A percentile compares a stretch with the other conserved stretches of the same genome.
Conservation (phyloP, 2,113 vertebrate species). For the Danionella cerebrum region DNA sequence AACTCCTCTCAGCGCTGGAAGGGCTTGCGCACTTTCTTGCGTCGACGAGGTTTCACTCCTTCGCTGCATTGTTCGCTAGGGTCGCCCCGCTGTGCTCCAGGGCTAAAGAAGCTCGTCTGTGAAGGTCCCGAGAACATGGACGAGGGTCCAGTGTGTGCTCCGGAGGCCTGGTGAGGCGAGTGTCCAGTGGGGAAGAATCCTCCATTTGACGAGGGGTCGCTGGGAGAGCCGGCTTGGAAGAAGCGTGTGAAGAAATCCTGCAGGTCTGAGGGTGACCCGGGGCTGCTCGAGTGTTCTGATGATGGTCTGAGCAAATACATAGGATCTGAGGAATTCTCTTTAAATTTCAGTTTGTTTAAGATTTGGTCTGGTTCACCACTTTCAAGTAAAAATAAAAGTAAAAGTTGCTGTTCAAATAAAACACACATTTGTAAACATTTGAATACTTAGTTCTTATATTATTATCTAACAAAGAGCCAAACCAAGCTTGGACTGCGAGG, state of each 20-base stretch:
- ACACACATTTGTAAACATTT: no score
- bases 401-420: no score
- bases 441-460: no score
- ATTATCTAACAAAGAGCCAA: no score
- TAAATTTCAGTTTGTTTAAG: no score
- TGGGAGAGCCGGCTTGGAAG: conserved; percentile 75
- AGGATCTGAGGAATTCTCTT: no score
- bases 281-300: conserved; percentile 56
- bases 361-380: no score
- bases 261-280: conserved; percentile 69
- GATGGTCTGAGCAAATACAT: conserved; percentile 55
- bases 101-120: conserved; percentile 61
- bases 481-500: no score
- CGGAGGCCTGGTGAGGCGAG: conserved; percentile 47
- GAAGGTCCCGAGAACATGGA: conserved; percentile 51
- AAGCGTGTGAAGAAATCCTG: conserved; percentile 83
- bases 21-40: conserved; percentile 84
- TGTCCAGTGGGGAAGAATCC: conserved; percentile 68
- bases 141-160: conserved; percentile 36
- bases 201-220: conserved; percentile 69
- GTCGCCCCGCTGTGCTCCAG: conserved; percentile 56
- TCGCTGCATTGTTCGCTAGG: conserved; percentile 56
- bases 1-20: conserved; percentile 74
- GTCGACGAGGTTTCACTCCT: conserved; percentile 71
- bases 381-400: no score